Evolutionary conservation across 2,797 vertebrate species (phyloP).

Genomic region (Nothura maculosa): DNA sequence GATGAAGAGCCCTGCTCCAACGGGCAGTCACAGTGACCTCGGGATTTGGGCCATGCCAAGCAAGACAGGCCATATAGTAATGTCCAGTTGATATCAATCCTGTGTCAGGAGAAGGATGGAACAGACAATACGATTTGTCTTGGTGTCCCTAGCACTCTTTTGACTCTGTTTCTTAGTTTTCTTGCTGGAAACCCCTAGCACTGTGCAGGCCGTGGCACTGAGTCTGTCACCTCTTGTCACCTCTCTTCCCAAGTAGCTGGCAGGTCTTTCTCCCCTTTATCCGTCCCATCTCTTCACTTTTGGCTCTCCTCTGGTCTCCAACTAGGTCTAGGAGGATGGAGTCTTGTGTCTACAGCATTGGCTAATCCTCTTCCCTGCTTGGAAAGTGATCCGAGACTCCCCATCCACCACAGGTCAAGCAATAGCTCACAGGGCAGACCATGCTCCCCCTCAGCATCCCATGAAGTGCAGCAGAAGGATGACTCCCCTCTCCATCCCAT

Average conservation of each 20-base stretch:
- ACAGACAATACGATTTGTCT: accelerated
- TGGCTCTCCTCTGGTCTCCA: background rate
- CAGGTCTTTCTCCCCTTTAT: background rate
- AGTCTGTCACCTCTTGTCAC: background rate
- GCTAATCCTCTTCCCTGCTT: background rate
- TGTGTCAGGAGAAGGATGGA: accelerated
- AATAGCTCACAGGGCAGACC: background rate
- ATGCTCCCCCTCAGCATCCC: background rate
- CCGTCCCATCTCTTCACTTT: accelerated
- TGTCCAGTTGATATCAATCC: background rate
- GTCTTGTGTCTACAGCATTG: background rate
- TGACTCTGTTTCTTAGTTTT: background rate
- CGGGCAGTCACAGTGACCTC: background rate
- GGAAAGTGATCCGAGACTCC: background rate
- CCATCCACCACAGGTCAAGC: background rate
- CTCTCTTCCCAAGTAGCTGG: background rate
- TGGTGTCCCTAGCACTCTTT: accelerated
- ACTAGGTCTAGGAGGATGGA: background rate
- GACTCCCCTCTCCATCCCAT: background rate
- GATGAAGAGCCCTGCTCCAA: background rate
- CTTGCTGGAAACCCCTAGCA: background rate
- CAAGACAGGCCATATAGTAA: too few relatives aligned
- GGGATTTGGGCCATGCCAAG: background rate
- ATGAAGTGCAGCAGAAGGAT: background rate
- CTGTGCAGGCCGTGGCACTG: accelerated